Evolutionary conservation across 1,140 invertebrate genomes (phyloP), one percentile per base, ranked within the genome.

Genomic region (Drosophila fuyamai): DNA sequence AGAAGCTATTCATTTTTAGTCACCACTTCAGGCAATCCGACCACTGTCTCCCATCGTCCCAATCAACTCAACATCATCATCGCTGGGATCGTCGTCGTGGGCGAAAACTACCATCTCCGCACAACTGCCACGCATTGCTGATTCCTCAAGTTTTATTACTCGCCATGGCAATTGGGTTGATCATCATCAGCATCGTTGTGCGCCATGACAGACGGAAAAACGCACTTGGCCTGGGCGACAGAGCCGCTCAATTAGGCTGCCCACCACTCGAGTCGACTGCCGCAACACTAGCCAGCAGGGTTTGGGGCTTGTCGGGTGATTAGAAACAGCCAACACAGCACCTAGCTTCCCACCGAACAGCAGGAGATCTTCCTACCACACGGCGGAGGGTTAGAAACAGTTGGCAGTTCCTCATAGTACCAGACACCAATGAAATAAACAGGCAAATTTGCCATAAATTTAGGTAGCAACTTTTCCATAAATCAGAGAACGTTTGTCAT

Each of bases 191-290:
- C 54, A 65, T 71, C 27, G 50, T 67, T 66, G 73, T 76, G 62
- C 60, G 44, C 55, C 74, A 76, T 79, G 74, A 85, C 70, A 75
- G 60, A 80, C 59, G 43, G 40, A 82, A 62, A 63, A 65, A 55
- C 67, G 46, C 77, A 77, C 80, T 83, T 84, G 80, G 78, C 67
- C 62, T 70, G 79, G 71, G 65, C 53, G 72, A 59, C 74, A 68
- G 63, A 81, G 78, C 75, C 75, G 62, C 76, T 86, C 83, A 88
- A 88, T 86, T 86, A 86, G 81, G 76, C 83, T 88, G 72, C 83
- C 84, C 83, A 88, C 83, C 83, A 86, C 70, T 85, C 38, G 65
- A 56, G 70, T 58, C 54, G 40, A n/a, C 57, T 47, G 56, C 16
- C 56, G 14, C 35, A 56, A 84, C 66, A 62, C 55, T 68, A 63